Evolutionary conservation across 2,888 invertebrate genomes (phyloP), one percentile per base, ranked within the genome.

Genomic region (Oxyscelio sp.): DNA sequence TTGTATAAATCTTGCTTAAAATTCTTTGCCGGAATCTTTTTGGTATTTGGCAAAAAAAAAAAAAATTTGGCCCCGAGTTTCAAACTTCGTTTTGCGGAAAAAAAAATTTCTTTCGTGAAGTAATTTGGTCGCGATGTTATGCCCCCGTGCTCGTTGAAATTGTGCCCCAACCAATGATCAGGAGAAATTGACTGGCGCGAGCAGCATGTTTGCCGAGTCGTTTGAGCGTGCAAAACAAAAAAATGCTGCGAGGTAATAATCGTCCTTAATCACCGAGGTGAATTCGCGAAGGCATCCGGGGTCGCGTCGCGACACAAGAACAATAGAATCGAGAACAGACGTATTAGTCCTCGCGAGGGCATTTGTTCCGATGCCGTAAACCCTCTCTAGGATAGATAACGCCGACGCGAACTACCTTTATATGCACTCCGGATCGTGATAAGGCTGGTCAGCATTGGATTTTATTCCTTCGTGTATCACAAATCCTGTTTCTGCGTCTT

Each of bases 241-340:
- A 78, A 83, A 38, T 58, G 66, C 70, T 50, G 74, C 27, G 58
- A 66, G 70, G 61, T 86, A 86, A 86, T 86, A 86, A 86, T 86
- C 75, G 79, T 70, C 61, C 68, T 79, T 84, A 86, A 86, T 86
- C 78, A 86, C 79, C 84, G 81, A 79, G 71, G 70, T 31, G 82
- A 54, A 75, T 73, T 66, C 78, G 61, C 61, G 65, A 71, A 77
- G 68, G 78, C 71, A 81, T 79, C 78, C 77, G 81, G 75, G 80
- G 75, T 71, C 78, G 68, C 78, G 83, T 74, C 71, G 71, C 78
- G 45, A 79, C 61, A 52, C 66, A 45, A 61, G 77, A 83, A 83
- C 83, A 83, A 83, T 78, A 61, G 66, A 40, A 73, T 77, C 50
- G 77, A 34, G 71, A 71, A 63, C 77, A 52, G 59, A 83, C 75